phyloP scores from a whole-genome alignment of 2,888 invertebrate species.

The Caenorhabditis zanzibari region DNA sequence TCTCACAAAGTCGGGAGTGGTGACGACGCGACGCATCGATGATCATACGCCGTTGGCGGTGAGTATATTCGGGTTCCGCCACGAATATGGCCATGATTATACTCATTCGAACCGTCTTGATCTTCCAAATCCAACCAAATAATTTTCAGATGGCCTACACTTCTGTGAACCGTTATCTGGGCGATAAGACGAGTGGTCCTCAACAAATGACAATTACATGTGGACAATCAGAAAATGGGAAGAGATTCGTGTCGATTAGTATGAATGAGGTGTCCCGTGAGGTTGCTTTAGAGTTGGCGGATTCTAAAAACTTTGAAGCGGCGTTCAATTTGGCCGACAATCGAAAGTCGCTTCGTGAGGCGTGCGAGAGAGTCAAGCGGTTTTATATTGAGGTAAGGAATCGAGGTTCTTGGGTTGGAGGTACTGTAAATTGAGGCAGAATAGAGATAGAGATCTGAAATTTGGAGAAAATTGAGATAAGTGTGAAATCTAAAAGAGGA shows the following conservation, averaged over 20 bases:
- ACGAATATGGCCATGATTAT: not conserved
- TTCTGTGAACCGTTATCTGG: conserved; percentile 41
- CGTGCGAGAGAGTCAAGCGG: conserved; percentile 41
- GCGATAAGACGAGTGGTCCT: conserved; percentile 4
- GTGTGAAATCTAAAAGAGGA: no score
- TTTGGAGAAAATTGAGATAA: no score
- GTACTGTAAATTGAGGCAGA: no score
- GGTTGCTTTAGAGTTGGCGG: conserved; percentile 25
- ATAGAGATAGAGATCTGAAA: not conserved
- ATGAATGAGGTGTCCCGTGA: conserved; percentile 36
- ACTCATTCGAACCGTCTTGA: not conserved
- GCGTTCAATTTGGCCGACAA: conserved; percentile 60
- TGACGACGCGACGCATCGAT: conserved; percentile 34
- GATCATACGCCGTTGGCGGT: conserved; percentile 49
- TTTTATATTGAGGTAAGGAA: conserved; percentile 48
- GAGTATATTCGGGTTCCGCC: not conserved
- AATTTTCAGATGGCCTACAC: conserved; percentile 45
- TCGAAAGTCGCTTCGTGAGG: conserved; percentile 37
- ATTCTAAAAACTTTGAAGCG: conserved; percentile 53
- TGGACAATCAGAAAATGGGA: conserved; percentile 24
- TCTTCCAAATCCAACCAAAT: not conserved
- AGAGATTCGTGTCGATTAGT: conserved; percentile 26
- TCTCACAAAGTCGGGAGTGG: conserved; percentile 13
- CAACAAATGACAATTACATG: conserved; percentile 35
- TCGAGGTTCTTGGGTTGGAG: not conserved